A percentile compares a stretch with the other conserved stretches of the same genome.
phyloP scores from a whole-genome alignment of 2,113 vertebrate genomes.

The Nothoprocta perdicaria region DNA sequence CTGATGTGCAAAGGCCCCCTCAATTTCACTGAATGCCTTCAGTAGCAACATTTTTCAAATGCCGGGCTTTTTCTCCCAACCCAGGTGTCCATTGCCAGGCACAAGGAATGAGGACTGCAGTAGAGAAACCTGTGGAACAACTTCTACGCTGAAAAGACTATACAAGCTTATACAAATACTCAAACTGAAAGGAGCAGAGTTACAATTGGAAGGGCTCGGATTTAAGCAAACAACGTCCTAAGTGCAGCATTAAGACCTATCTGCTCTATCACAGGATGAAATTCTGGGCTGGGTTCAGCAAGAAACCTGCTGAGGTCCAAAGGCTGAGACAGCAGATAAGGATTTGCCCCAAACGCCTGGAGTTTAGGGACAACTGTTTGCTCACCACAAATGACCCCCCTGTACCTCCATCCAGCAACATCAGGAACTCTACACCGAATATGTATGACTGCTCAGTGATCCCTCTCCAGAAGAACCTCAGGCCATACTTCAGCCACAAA shows the following conservation, averaged over 20 bases:
- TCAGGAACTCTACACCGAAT: slow-evolving; percentile 1
- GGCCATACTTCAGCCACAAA: slow-evolving; percentile 61
- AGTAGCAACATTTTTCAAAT: background rate
- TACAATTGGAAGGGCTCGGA: background rate
- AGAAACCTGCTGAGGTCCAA: background rate
- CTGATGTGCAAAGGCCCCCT: background rate
- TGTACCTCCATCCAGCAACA: background rate
- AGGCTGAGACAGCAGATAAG: background rate
- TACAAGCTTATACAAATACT: background rate
- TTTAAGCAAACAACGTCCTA: slow-evolving; percentile 7
- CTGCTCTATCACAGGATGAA: background rate
- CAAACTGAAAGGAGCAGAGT: background rate
- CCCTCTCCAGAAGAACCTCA: slow-evolving; percentile 29
- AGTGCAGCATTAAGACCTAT: background rate
- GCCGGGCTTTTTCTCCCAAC: background rate
- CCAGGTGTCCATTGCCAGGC: background rate
- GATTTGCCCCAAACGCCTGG: background rate
- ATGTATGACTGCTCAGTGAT: slow-evolving; percentile 24
- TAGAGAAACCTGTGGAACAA: background rate
- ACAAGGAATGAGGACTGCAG: background rate
- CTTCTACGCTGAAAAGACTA: background rate
- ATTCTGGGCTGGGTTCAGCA: background rate
- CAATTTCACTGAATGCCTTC: background rate
- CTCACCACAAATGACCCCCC: slow-evolving; percentile 24
- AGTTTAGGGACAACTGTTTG: background rate